phyloP scores from a whole-genome alignment of 2,888 invertebrate species.

The Geophilus truncorum region DNA sequence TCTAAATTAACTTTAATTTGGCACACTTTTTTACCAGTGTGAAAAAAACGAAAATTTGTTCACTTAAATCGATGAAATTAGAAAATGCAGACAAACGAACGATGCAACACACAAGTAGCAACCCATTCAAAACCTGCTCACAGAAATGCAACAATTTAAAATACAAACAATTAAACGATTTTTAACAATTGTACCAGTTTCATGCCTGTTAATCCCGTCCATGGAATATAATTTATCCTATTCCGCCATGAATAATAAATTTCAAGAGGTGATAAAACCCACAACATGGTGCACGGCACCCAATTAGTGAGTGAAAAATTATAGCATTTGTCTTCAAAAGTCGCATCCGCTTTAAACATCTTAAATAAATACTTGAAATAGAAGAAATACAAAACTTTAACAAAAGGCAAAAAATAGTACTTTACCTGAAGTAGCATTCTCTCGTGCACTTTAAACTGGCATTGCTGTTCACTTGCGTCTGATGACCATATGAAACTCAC shows the following conservation, averaged over 20 bases:
- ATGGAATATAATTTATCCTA: neutral
- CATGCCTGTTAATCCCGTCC: constrained; percentile 13
- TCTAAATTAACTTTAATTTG: neutral
- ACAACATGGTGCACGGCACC: neutral
- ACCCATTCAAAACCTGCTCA: neutral
- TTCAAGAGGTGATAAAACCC: neutral
- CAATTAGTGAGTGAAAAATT: neutral
- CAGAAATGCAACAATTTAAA: neutral
- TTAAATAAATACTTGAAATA: too few species aligned
- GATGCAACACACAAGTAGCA: neutral
- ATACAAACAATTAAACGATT: neutral
- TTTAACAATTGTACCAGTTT: neutral
- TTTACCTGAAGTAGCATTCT: neutral
- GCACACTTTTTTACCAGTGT: neutral
- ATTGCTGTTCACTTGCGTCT: neutral
- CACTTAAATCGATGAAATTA: neutral
- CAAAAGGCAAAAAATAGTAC: too few species aligned
- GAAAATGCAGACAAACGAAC: neutral
- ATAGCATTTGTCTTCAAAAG: neutral
- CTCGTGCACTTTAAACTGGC: neutral
- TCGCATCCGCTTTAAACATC: neutral
- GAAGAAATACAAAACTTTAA: too few species aligned
- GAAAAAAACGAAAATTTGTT: neutral
- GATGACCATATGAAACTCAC: neutral
- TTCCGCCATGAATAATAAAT: neutral